These are phyloP conservation scores for Mantis religiosa DNA, from an alignment of 2,888 invertebrate genomes.

Conservation along the genomic window DNA sequence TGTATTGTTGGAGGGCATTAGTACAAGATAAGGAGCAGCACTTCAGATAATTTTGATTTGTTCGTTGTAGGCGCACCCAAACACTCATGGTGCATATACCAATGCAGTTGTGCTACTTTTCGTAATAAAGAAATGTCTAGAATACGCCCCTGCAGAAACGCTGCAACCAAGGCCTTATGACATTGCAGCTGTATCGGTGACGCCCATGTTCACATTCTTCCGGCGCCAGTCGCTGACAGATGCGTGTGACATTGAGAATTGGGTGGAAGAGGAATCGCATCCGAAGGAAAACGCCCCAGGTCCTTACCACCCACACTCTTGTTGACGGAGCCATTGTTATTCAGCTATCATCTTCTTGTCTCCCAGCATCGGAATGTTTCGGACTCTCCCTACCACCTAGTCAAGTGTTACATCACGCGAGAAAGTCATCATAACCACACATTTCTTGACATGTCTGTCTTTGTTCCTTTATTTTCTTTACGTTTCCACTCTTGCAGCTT, in stretches of 20 bases:
- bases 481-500: not conserved
- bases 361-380: not conserved
- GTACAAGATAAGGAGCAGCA: too few relatives aligned
- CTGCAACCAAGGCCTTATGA: not conserved
- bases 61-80: too few relatives aligned
- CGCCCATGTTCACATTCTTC: not conserved
- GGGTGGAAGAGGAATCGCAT: not conserved
- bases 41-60: too few relatives aligned
- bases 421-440: not conserved
- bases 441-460: not conserved
- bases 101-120: too few relatives aligned
- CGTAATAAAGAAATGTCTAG: too few relatives aligned
- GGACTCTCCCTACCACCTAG: not conserved
- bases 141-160: not conserved
- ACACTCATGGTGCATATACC: too few relatives aligned
- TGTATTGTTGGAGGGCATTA: too few relatives aligned
- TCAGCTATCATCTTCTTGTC: not conserved
- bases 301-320: not conserved
- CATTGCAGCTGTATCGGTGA: not conserved
- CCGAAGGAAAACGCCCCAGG: not conserved
- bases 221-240: not conserved
- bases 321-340: not conserved
- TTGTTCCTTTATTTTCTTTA: not conserved
- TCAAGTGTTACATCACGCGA: not conserved
- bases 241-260: not conserved